phyloP scores from a whole-genome alignment of 2,797 vertebrate species.

The Lagorchestes hirsutus region DNA sequence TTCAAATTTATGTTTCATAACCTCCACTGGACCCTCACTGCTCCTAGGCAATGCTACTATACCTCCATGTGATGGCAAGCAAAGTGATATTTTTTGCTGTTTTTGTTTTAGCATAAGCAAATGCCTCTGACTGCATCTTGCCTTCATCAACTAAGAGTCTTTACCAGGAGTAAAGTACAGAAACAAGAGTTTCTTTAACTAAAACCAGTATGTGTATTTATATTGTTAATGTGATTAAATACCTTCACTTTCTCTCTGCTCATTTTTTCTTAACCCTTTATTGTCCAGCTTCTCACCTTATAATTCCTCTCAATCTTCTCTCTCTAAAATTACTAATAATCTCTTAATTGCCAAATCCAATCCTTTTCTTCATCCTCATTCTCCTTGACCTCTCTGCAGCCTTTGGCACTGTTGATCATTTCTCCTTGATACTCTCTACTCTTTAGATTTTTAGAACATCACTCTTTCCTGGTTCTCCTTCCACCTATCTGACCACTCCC shows the following conservation, averaged over 20 bases:
- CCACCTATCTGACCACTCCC: not conserved
- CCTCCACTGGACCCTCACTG: not conserved
- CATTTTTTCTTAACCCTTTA: not conserved
- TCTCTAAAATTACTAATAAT: not conserved
- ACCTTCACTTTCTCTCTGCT: not conserved
- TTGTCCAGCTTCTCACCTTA: not conserved
- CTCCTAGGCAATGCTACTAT: not conserved
- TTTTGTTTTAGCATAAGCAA: no score
- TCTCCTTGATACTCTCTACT: no score
- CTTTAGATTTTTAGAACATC: not conserved
- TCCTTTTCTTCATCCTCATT: not conserved
- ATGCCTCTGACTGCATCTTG: no score
- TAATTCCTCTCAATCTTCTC: not conserved
- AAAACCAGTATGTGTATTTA: no score
- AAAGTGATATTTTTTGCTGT: no score
- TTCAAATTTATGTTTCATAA: not conserved
- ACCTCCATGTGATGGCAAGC: not conserved
- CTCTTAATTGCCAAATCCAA: not conserved
- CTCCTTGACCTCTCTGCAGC: not conserved
- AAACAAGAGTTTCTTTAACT: no score
- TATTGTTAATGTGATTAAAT: no score
- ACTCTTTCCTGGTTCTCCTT: not conserved
- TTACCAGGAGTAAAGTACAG: no score
- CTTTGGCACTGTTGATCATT: not conserved
- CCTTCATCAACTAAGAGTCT: no score